phyloP scores from a whole-genome alignment of 2,113 vertebrate species.

The Pongo pygmaeus region DNA sequence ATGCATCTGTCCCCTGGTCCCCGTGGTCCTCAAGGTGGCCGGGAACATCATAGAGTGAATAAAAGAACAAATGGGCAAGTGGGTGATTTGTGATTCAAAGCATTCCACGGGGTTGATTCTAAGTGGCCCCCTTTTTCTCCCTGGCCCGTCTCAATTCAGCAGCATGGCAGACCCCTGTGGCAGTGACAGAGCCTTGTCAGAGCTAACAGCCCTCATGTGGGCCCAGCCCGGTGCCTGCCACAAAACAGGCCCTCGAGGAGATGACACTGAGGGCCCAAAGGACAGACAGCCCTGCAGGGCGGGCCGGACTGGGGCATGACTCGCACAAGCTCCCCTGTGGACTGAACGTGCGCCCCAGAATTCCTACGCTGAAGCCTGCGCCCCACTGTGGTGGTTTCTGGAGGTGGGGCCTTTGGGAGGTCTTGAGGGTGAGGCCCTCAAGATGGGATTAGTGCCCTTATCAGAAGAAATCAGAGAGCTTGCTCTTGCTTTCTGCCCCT shows the following conservation, averaged over 20 bases:
- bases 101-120: not conserved
- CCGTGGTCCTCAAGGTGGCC: rapidly evolving
- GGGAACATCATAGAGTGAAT: not conserved
- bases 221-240: not conserved
- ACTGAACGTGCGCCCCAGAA: too few relatives aligned
- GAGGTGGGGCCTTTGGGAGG: not conserved
- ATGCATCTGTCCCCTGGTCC: not conserved
- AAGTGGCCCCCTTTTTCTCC: rapidly evolving
- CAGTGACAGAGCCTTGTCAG: not conserved
- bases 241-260: not conserved
- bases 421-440: not conserved
- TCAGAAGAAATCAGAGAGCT: not conserved
- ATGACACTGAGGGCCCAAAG: rapidly evolving
- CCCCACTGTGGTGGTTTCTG: not conserved
- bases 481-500: not conserved
- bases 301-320: not conserved
- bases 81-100: rapidly evolving
- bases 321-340: rapidly evolving
- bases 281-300: not conserved
- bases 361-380: not conserved
- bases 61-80: rapidly evolving
- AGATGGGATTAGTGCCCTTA: not conserved
- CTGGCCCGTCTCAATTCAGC: not conserved
- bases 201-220: not conserved
- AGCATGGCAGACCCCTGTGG: rapidly evolving